Evolutionary conservation across 2,888 invertebrate species (phyloP), one percentile per base, ranked within the genome.

Genomic region (Agonopterix arenella): DNA sequence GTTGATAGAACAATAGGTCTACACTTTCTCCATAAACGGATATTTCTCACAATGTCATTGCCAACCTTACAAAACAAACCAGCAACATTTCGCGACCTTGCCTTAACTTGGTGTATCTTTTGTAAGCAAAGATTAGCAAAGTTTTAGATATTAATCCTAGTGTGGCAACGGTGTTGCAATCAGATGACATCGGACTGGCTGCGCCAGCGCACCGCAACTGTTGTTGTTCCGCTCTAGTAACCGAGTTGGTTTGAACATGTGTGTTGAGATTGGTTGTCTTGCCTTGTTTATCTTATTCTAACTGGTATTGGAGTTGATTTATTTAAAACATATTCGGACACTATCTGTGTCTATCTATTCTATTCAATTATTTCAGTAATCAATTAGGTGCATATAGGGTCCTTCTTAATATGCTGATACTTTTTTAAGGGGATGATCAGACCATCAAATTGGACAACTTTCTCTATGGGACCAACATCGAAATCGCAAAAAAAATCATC

Each of bases 161-260:
- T 43, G 43, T 43, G 68, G 81, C 51, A 49, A 52, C 52, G 53
- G 56, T 54, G 57, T 53, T 58, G 67, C 64, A 69, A 69, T 55
- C 51, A 61, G 62, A 68, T 64, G 78, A 77, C 78, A 76, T 69
- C 75, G 69, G 62, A 60, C 41, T 16, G 42, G 11, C 11, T n/a
- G 18, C 45, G 57, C 41, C 28, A 42, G 57, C 52, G 62, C 61
- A 64, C 58, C 52, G 56, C 69, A 69, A 60, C 63, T 68, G 57
- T 45, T 28, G 28, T 28, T 28, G 80, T 76, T 76, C 62, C 65
- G 86, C 85, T 88, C 86, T 85, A 79, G 69, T 84, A 78, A 81
- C 55, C 55, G 52, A 56, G 58, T 61, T 55, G 55, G 59, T 58
- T 57, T 42, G 49, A 36, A 48, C 50, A 48, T 56, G 54, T 45